Evolutionary conservation across 2,113 vertebrate genomes (phyloP).

Genomic region (Corynorhinus townsendii): DNA sequence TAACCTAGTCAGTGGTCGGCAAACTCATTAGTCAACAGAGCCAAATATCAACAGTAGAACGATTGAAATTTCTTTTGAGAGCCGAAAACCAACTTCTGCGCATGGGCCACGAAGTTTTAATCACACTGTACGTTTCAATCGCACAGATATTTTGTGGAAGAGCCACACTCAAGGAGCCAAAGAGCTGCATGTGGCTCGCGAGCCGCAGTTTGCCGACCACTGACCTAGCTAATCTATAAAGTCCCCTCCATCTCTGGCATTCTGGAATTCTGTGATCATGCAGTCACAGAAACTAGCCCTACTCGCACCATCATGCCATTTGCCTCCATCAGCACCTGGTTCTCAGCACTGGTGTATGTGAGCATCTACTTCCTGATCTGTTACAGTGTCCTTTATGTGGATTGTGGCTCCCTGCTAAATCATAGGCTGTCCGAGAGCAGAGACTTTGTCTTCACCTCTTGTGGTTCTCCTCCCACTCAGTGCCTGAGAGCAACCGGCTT

Average conservation of each 20-base stretch:
- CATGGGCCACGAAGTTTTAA: too few relatives aligned
- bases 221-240: neutral
- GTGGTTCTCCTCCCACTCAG: neutral
- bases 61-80: too few relatives aligned
- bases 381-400: neutral
- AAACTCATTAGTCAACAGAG: too few relatives aligned
- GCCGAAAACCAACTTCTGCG: too few relatives aligned
- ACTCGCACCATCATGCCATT: neutral
- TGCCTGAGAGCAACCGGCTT: neutral
- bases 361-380: slow-evolving; percentile 8
- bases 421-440: neutral
- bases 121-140: too few relatives aligned
- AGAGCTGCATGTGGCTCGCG: too few relatives aligned
- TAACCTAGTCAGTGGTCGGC: neutral
- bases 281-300: neutral
- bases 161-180: too few relatives aligned
- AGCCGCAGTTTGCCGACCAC: too few relatives aligned
- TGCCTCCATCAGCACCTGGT: neutral
- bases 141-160: too few relatives aligned
- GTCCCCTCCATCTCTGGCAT: neutral
- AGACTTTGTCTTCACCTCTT: neutral
- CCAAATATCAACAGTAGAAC: too few relatives aligned
- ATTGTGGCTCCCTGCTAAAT: neutral
- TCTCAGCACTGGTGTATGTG: neutral
- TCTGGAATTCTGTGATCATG: neutral